phyloP scores from a whole-genome alignment of 1,140 invertebrate genomes.

The Heliothis virescens region DNA sequence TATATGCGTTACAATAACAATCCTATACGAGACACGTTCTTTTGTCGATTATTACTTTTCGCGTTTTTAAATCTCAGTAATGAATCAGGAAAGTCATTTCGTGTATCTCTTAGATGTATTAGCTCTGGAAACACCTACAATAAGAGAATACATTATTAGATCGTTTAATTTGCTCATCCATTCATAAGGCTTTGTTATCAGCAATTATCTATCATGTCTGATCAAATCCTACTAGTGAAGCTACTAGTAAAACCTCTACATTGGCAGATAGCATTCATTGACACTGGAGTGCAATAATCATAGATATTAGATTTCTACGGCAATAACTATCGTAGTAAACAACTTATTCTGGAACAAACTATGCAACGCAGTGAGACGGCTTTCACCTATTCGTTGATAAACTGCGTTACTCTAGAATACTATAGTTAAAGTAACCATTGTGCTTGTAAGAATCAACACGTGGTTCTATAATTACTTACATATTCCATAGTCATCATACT shows the following conservation, averaged over 20 bases:
- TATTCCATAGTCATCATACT: background rate
- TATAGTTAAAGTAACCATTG: background rate
- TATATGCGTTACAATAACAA: too few relatives aligned
- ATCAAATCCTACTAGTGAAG: too few relatives aligned
- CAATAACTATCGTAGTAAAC: background rate
- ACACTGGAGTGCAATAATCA: background rate
- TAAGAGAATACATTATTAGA: too few relatives aligned
- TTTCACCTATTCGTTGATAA: constrained; percentile 28
- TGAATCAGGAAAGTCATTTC: too few relatives aligned
- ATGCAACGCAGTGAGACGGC: constrained; percentile 1
- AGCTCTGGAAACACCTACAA: too few relatives aligned
- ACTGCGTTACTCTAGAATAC: constrained; percentile 18
- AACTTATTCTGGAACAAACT: constrained; percentile 30
- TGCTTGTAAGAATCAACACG: background rate
- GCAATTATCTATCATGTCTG: too few relatives aligned
- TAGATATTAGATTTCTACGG: too few relatives aligned
- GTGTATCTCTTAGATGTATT: too few relatives aligned
- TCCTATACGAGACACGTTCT: too few relatives aligned
- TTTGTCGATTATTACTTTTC: too few relatives aligned
- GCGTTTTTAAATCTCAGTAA: too few relatives aligned
- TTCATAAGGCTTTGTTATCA: constrained; percentile 4
- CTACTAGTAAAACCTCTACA: background rate
- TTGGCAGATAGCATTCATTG: background rate
- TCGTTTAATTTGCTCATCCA: constrained; percentile 5
- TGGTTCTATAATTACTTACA: background rate